Base-by-base conservation (phyloP, 2,888 invertebrate genomes). In the Patella caerulea region DNA sequence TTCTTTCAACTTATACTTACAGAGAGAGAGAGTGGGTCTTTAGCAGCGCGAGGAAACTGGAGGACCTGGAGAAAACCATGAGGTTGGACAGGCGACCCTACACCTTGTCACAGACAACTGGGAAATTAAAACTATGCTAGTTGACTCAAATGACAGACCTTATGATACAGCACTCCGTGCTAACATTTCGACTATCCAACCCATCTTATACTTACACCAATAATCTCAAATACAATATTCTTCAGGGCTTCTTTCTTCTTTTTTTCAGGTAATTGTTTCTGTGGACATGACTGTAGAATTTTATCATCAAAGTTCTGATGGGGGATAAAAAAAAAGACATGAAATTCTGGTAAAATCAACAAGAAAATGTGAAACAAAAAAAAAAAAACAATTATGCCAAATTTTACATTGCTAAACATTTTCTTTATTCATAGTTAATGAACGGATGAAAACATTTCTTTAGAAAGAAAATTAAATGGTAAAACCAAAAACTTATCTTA, bases 181-280 rank as follows among this genome's bases (percentile, higher is more conserved):
- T 29, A 29, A 29, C 29, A 0, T 2, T 29, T 29, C 29, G 2
- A 2, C 29, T 2, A 29, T 29, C 3, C 29, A 29, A 2, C 55
- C 17, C 12, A 2, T 1, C 17, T 59, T 59, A 19, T 34, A 84
- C 88, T 85, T 84, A 92, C 92, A 81, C 91, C 91, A 75, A 92
- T 91, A 24, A 90, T 85, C 52, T 85, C 88, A 54, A 83, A 75
- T 54, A 92, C 87, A 14, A 91, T 84, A 74, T 86, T 88, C 83
- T 95, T 97, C 92, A 97, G 97, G 74, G 96, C 93, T 90, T 98
- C 97, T 85, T 96, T 96, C 91, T 96, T 97, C 86, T 95, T 95
- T 91, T 97, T 97, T 90, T 97, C 97, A 71, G 96, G 95, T 89
- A 95, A 94, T 75, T 95, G 84, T 71, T 87, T 90, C 75, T 84